phyloP scores from a whole-genome alignment of 2,888 invertebrate genomes.

The Caradrina clavipalpis region DNA sequence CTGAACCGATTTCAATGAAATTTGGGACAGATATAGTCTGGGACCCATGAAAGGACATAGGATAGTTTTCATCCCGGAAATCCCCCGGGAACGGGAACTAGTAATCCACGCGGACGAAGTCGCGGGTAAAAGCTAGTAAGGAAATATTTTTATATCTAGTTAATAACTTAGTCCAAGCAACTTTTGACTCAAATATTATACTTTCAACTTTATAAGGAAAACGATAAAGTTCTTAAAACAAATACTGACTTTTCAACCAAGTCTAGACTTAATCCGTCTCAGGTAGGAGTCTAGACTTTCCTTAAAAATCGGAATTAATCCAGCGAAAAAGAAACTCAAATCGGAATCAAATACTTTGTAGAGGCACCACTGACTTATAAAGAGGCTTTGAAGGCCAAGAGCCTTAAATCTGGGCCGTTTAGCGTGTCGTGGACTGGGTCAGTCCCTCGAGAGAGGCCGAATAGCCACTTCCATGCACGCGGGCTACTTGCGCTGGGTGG shows the following conservation, averaged over 20 bases:
- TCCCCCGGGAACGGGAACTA: too few relatives aligned
- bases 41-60: too few relatives aligned
- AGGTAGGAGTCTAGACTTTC: too few relatives aligned
- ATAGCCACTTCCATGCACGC: slow-evolving; percentile 61
- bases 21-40: too few relatives aligned
- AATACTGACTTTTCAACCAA: not conserved
- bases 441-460: slow-evolving; percentile 51
- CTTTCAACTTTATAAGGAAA: not conserved
- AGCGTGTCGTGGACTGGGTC: slow-evolving; percentile 47
- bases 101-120: too few relatives aligned
- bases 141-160: too few relatives aligned
- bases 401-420: slow-evolving; percentile 56
- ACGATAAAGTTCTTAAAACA: not conserved
- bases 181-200: not conserved
- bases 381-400: slow-evolving; percentile 30
- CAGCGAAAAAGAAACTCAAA: slow-evolving; percentile 8
- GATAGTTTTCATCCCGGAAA: too few relatives aligned
- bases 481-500: slow-evolving; percentile 19
- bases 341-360: slow-evolving; percentile 21
- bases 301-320: not conserved
- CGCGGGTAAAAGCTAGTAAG: too few relatives aligned
- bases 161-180: too few relatives aligned
- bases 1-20: too few relatives aligned
- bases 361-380: slow-evolving; percentile 30
- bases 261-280: not conserved